Conservation (phyloP, 2,797 vertebrate genomes). For the Pangasius macronema region DNA sequence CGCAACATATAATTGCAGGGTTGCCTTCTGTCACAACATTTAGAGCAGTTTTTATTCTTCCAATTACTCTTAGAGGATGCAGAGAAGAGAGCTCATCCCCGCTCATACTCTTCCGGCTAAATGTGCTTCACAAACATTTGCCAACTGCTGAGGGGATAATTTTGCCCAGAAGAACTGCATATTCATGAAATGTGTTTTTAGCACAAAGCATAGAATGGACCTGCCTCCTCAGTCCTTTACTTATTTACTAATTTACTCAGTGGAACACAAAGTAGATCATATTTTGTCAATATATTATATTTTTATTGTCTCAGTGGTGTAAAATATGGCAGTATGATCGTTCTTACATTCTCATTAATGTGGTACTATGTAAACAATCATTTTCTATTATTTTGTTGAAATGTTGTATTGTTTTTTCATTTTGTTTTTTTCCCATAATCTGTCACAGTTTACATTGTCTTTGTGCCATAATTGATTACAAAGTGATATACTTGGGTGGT, state of each 20-base stretch:
- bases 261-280: background rate
- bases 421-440: background rate
- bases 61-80: background rate
- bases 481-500: background rate
- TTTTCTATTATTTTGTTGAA: background rate
- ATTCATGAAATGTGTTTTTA: background rate
- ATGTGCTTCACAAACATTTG: constrained; percentile 5
- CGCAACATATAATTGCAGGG: too few species aligned
- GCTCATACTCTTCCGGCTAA: background rate
- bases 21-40: background rate
- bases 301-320: background rate
- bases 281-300: too few species aligned
- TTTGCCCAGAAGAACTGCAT: background rate
- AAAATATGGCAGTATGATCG: background rate
- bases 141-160: background rate
- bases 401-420: background rate
- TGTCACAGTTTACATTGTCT: background rate
- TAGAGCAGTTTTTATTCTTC: background rate
- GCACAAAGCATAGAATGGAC: background rate
- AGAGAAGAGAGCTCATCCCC: background rate
- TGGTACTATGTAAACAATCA: background rate
- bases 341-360: background rate
- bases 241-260: background rate
- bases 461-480: background rate
- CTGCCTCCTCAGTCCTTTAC: background rate